Conservation (phyloP, 1,140 invertebrate genomes). For the Gryllus bimaculatus region DNA sequence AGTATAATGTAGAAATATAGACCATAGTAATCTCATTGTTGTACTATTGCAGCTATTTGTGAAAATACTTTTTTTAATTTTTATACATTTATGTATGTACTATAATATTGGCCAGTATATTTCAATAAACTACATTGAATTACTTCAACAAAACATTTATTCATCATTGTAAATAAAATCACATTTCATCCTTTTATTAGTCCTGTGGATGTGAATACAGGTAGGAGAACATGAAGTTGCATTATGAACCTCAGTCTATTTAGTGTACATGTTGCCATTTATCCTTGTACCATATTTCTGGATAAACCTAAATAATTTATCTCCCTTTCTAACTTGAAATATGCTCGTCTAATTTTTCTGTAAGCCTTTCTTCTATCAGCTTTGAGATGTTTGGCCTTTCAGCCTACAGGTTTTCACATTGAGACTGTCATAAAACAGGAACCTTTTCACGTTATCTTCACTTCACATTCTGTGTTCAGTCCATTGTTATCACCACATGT, state of each 20-base stretch:
- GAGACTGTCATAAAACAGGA: background rate
- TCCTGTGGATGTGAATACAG: background rate
- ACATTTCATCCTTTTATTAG: conserved; percentile 2
- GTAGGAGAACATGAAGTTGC: background rate
- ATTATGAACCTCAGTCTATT: background rate
- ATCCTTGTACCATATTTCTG: background rate
- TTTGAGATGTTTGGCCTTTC: background rate
- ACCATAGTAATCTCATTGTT: background rate
- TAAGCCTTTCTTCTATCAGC: conserved; percentile 4
- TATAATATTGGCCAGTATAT: conserved; percentile 5
- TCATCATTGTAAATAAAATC: conserved; percentile 1
- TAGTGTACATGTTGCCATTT: background rate
- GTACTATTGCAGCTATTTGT: background rate
- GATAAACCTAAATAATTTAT: background rate
- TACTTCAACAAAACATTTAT: background rate
- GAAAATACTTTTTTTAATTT: conserved; percentile 6
- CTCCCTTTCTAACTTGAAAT: background rate
- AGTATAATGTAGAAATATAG: background rate
- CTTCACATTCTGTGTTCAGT: conserved; percentile 4
- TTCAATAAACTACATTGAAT: conserved; percentile 6
- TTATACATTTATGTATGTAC: conserved; percentile 6
- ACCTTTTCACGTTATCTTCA: background rate
- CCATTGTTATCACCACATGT: conserved; percentile 4
- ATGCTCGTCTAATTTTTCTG: background rate
- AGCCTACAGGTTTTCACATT: background rate